Conservation (phyloP, 64 coral and sea anemone species). For the Montipora capricornis region DNA sequence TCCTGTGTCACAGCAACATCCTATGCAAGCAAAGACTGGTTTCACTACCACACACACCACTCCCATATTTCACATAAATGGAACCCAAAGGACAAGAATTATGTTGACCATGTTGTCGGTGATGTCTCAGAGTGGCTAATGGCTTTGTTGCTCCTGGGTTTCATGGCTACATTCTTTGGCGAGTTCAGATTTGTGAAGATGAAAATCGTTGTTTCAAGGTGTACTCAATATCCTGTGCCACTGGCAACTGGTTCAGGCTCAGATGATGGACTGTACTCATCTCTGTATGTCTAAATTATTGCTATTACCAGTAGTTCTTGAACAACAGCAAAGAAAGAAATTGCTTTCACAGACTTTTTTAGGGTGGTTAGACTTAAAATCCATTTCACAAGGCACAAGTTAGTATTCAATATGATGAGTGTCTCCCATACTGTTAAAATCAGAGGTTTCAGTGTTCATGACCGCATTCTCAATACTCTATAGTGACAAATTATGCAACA, state of each 20-base stretch:
- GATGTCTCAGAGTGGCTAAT: constrained; percentile 79
- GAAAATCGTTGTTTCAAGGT: constrained; percentile 70
- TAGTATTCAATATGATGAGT: too few relatives aligned
- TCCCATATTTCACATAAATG: constrained; percentile 10
- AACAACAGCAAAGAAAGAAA: too few relatives aligned
- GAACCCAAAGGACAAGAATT: constrained; percentile 40
- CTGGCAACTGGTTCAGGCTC: constrained; percentile 24
- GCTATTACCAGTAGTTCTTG: too few relatives aligned
- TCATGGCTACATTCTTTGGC: constrained; percentile 83
- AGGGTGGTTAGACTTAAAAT: too few relatives aligned
- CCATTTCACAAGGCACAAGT: too few relatives aligned
- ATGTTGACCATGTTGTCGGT: constrained; percentile 53
- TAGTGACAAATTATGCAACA: too few relatives aligned
- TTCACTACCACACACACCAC: neutral
- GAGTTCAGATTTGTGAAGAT: constrained; percentile 88
- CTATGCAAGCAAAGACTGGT: constrained; percentile 42
- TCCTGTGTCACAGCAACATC: constrained; percentile 33
- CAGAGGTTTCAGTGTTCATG: too few relatives aligned
- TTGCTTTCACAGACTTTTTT: too few relatives aligned
- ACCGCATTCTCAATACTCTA: too few relatives aligned
- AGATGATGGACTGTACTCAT: neutral
- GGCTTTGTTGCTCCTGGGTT: constrained; percentile 59
- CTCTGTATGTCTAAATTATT: constrained; percentile 1
- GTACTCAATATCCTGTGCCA: constrained; percentile 57
- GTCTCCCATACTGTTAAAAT: too few relatives aligned